Base-by-base conservation (phyloP, 1,140 invertebrate species). In the Cyphomyrmex costatus region DNA sequence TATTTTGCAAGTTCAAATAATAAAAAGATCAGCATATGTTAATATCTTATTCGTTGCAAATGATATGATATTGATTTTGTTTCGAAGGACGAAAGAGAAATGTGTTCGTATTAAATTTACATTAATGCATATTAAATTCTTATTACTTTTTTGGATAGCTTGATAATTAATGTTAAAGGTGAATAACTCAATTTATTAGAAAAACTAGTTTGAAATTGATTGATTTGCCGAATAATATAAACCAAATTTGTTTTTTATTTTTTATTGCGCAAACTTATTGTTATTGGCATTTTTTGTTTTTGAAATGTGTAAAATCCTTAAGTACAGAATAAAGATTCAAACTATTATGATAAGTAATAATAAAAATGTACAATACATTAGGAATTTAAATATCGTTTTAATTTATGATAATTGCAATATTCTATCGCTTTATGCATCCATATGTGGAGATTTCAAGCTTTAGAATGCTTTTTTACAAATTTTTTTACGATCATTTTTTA, bases 381-480 rank as follows among this genome's bases (percentile, higher is more conserved):
- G n/a, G 8, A 36, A 65, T 65, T 21, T 36, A 65, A 65, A 65
- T 21, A 8, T 65, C 0, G 3, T 65, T 65, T 65, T n/a, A 65
- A 65, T 65, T 36, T 21, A 65, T 65, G 61, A 36, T 65, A 65
- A 65, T 65, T 36, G 30, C 16, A n/a, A 65, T 36, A 36, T 3
- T 1, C 3, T 65, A 36, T 1, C n/a, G n/a, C n/a, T n/a, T n/a
- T n/a, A n/a, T n/a, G 7, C 19, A 65, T n/a, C 8, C 36, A n/a
- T 36, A n/a, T n/a, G 19, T 65, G 30, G 10, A 2, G n/a, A n/a
- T n/a, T n/a, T n/a, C n/a, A n/a, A n/a, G n/a, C n/a, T n/a, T n/a
- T n/a, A n/a, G n/a, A n/a, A n/a, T n/a, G n/a, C n/a, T n/a, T n/a
- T n/a, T n/a, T n/a, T n/a, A n/a, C n/a, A n/a, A n/a, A n/a, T n/a